Percentiles rank a stretch among this genome's conserved stretches.
These are phyloP conservation scores for Tokudaia tokunoshimensis DNA, from an alignment of 2,797 vertebrate genomes.

Conservation along the genomic window DNA sequence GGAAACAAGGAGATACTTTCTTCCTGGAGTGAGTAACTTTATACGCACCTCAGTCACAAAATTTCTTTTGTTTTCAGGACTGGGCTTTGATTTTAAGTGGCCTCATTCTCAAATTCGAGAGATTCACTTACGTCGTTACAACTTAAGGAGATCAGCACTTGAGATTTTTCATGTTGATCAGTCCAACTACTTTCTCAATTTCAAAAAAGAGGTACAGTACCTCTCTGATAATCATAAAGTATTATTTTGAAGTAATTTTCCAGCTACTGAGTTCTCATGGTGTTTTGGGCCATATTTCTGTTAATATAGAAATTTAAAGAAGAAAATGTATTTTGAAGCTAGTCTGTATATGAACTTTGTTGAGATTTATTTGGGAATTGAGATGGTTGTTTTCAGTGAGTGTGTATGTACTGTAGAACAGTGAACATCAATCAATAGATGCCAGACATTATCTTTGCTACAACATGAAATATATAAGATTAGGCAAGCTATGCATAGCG, in stretches of 20 bases:
- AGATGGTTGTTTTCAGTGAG: background rate
- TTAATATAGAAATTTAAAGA: constrained; percentile 21
- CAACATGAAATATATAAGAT: background rate
- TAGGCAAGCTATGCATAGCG: background rate
- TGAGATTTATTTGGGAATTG: background rate
- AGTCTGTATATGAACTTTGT: constrained; percentile 9
- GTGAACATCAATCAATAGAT: background rate
- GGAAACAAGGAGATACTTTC: constrained; percentile 51
- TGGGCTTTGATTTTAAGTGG: constrained; percentile 98
- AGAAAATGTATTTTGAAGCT: background rate
- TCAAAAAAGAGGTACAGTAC: constrained; percentile 94
- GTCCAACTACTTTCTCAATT: constrained; percentile 98
- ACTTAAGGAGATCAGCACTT: constrained; percentile 96
- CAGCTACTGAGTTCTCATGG: constrained; percentile 29
- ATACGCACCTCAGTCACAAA: constrained; percentile 52
- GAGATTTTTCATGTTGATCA: constrained; percentile 99
- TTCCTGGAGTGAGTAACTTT: constrained; percentile 27
- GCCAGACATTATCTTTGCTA: background rate
- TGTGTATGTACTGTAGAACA: background rate
- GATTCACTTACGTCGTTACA: constrained; percentile 96
- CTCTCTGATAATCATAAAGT: constrained; percentile 17
- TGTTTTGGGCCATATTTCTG: constrained; percentile 11
- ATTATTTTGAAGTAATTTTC: constrained; percentile 48
- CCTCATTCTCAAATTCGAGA: constrained; percentile 96
- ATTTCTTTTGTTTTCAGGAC: constrained; percentile 87